Conservation (phyloP, 2,113 vertebrate species). For the Bubalus kerabau region DNA sequence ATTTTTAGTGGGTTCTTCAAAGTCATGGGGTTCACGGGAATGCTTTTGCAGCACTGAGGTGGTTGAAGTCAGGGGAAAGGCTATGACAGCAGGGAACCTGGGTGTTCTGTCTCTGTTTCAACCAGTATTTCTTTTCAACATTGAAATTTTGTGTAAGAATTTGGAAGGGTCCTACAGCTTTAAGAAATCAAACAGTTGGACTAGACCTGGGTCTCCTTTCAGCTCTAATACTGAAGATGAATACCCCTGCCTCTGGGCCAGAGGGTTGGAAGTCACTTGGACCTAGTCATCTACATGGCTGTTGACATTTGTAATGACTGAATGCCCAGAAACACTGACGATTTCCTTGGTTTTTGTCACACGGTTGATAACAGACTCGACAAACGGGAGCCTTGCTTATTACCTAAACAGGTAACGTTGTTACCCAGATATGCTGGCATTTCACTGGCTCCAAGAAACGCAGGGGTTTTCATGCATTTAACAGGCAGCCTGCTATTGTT, state of each 20-base stretch:
- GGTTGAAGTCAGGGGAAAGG: background rate
- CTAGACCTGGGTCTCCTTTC: background rate
- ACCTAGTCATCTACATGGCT: background rate
- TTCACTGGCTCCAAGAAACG: background rate
- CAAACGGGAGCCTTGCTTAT: background rate
- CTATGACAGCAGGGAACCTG: background rate
- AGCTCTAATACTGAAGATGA: background rate
- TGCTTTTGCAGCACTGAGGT: background rate
- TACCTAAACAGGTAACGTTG: background rate
- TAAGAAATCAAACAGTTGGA: background rate
- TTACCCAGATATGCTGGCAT: background rate
- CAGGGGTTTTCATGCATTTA: background rate
- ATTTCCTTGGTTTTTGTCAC: background rate
- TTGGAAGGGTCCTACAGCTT: background rate
- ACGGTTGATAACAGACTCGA: background rate
- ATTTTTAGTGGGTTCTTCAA: background rate
- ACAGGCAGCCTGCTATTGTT: background rate
- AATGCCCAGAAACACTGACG: background rate
- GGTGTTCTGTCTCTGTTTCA: background rate
- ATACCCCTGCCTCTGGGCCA: background rate
- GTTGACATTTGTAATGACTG: background rate
- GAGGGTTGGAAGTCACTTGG: background rate
- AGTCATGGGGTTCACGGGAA: background rate
- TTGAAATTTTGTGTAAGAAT: background rate
- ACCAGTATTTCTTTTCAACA: background rate